Evolutionary conservation across 2,113 vertebrate species (phyloP).

Genomic region (Thryonomys swinderianus): DNA sequence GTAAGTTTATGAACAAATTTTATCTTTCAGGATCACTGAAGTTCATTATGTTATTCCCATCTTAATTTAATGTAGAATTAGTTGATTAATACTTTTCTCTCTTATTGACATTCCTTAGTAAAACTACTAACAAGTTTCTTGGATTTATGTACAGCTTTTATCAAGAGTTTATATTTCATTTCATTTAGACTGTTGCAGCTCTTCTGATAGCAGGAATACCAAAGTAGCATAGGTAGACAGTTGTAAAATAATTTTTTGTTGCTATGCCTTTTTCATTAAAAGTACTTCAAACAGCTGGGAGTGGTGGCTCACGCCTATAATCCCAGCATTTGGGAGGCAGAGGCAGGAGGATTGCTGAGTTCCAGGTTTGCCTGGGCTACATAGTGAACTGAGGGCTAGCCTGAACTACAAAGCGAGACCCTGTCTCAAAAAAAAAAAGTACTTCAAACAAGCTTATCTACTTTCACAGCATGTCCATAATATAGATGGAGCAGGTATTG

Average conservation of each 20-base stretch:
- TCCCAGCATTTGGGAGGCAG: too few species aligned
- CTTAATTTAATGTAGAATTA: conserved; percentile 12
- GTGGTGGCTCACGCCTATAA: too few species aligned
- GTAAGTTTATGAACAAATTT: conserved; percentile 23
- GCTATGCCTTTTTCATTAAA: conserved; percentile 20
- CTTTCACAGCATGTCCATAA: neutral
- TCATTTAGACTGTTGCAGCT: conserved; percentile 21
- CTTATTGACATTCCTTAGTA: neutral
- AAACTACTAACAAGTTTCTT: conserved; percentile 52
- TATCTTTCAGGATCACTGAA: conserved; percentile 8
- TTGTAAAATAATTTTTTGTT: conserved; percentile 9
- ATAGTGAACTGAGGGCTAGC: too few species aligned
- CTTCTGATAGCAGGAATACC: neutral
- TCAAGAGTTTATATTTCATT: neutral
- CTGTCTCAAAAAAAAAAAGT: too few species aligned
- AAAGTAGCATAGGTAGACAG: neutral
- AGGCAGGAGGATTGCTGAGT: too few species aligned
- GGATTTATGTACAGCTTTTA: neutral
- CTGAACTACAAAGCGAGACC: too few species aligned
- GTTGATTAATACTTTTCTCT: neutral
- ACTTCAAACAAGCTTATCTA: neutral
- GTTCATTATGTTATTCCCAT: neutral
- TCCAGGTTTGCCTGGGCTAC: too few species aligned
- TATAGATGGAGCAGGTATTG: neutral
- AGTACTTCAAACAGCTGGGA: neutral